These are phyloP conservation scores for Dicycla oo DNA, from an alignment of 2,888 invertebrate genomes.

Conservation along the genomic window DNA sequence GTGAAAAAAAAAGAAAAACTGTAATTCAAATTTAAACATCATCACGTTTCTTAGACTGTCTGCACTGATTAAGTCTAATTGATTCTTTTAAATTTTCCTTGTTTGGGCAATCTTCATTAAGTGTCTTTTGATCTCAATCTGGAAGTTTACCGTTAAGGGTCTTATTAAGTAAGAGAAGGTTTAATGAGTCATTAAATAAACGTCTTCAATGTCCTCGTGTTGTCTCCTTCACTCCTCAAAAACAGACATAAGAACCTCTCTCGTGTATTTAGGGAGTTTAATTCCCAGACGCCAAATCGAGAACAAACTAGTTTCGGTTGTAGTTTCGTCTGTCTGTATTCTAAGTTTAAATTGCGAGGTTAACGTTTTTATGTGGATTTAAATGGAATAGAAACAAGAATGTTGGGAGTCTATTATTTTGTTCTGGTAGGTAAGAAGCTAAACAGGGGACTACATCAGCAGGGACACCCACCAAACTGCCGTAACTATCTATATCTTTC, in stretches of 20 bases:
- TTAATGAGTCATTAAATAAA: conserved; percentile 47
- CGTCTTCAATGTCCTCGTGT: conserved; percentile 25
- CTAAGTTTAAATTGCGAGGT: not conserved
- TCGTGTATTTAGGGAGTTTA: conserved; percentile 29
- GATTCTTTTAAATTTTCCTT: conserved; percentile 7
- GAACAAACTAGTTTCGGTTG: conserved; percentile 10
- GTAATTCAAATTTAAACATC: not conserved
- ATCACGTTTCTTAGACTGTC: not conserved
- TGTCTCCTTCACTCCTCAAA: conserved; percentile 15
- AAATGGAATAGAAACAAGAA: not conserved
- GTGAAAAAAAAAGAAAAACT: not conserved
- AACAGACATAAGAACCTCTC: conserved; percentile 1
- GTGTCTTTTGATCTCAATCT: conserved; percentile 36
- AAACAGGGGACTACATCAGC: too few relatives aligned
- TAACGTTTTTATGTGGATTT: conserved; percentile 8
- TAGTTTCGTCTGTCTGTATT: conserved; percentile 12
- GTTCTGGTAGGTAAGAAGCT: too few relatives aligned
- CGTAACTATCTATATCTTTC: too few relatives aligned
- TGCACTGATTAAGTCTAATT: not conserved
- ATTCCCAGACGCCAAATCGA: conserved; percentile 24
- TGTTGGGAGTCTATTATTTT: too few relatives aligned
- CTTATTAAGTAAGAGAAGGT: conserved; percentile 40
- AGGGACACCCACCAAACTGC: too few relatives aligned
- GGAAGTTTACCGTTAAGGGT: conserved; percentile 30
- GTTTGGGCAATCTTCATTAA: conserved; percentile 36